phyloP scores from a whole-genome alignment of 2,797 vertebrate species.

The Vireo griseus region DNA sequence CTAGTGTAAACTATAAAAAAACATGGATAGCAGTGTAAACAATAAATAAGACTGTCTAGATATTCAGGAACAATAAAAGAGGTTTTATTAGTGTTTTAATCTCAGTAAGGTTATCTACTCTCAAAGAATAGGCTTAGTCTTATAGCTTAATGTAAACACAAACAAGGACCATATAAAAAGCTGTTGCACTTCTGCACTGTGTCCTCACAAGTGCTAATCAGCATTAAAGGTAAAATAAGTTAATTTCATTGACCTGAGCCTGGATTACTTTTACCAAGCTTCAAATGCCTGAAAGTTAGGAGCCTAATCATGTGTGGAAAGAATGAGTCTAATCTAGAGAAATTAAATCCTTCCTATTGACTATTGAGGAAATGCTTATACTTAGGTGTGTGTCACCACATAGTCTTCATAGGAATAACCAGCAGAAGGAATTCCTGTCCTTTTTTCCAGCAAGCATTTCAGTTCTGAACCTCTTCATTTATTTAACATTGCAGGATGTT shows the following conservation, averaged over 20 bases:
- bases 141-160: not conserved
- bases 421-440: not conserved
- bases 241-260: not conserved
- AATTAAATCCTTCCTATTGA: not conserved
- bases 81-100: not conserved
- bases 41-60: not conserved
- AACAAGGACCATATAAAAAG: not conserved
- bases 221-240: not conserved
- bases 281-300: not conserved
- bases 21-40: not conserved
- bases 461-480: not conserved
- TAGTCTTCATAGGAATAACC: not conserved
- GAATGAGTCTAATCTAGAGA: not conserved
- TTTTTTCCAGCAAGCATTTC: not conserved
- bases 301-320: not conserved
- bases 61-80: not conserved
- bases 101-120: not conserved
- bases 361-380: not conserved
- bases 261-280: not conserved
- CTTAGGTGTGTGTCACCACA: not conserved
- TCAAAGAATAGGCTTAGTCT: not conserved
- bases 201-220: not conserved
- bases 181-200: not conserved
- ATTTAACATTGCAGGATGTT: not conserved
- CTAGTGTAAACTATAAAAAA: slow-evolving; percentile 5